Evolutionary conservation across 2,888 invertebrate species (phyloP), one percentile per base, ranked within the genome.

Genomic region (Parapristionchus giblindavisi): DNA sequence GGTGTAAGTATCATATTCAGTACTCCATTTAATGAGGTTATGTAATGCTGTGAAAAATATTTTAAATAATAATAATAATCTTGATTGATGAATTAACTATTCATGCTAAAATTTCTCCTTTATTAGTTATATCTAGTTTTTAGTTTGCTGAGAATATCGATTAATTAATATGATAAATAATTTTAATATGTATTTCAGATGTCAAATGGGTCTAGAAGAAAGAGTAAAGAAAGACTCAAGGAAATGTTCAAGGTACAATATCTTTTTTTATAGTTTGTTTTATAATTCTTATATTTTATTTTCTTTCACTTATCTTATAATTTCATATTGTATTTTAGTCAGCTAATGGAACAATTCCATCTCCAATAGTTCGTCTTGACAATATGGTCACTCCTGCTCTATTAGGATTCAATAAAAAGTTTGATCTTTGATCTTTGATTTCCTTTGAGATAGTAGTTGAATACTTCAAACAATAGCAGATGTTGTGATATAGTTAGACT

Each of bases 381-480:
- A 27, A 58, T 14, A 38, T 71, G 56, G 40, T 29, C 29, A 71
- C 71, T 58, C 71, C 71, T 43, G 71, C 71, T 21, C 56, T 71
- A 43, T 58, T 71, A 21, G 71, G 71, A 48, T 24, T 71, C 24
- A 58, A 38, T 24, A 71, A 71, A 43, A 71, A 58, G 71, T 58
- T 17, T 5, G 54, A 34, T n/a, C n/a, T n/a, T 32, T 32, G 36
- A 1, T 60, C 17, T 14, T 34, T n/a, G 32, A 34, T 60, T 2
- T 60, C 21, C 3, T 36, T 36, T 14, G 2, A 34, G 36, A 60
- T 60, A 29, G 21, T 32, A 34, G 60, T 60, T 43, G 43, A 17
- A 43, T 8, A 43, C 11, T n/a, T n/a, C n/a, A n/a, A n/a, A n/a
- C n/a, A n/a, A n/a, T n/a, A n/a, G n/a, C n/a, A n/a, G n/a, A n/a